Evolutionary conservation across 1,140 invertebrate genomes (phyloP).

Genomic region (Drusus annulatus): DNA sequence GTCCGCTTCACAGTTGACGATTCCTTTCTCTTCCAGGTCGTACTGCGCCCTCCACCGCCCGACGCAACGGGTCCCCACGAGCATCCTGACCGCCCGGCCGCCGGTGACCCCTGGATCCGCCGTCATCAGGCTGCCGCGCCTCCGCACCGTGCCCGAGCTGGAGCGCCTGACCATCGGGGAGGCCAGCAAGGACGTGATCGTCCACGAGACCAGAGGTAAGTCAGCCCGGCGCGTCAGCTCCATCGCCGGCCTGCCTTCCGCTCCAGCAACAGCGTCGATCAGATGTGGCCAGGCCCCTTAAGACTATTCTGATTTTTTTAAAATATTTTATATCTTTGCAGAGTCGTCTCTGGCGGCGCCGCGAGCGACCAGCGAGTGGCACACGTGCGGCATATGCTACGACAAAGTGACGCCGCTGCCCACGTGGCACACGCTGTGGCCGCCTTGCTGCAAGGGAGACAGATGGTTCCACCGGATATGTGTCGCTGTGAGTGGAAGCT

Average conservation of each 20-base stretch:
- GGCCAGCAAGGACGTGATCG: neutral
- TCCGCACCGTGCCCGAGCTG: neutral
- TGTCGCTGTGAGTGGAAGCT: conserved; percentile 60
- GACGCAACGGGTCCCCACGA: conserved; percentile 33
- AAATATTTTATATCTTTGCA: too few species aligned
- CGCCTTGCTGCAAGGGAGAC: conserved; percentile 63
- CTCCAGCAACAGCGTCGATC: too few species aligned
- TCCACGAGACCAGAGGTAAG: too few species aligned
- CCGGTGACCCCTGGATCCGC: neutral
- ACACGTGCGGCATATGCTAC: conserved; percentile 65
- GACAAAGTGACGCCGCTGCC: conserved; percentile 62
- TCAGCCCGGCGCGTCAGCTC: too few species aligned
- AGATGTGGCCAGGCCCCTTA: too few species aligned
- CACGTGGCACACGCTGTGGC: conserved; percentile 63
- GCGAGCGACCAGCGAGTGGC: conserved; percentile 33
- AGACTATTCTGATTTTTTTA: too few species aligned
- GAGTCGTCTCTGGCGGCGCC: too few species aligned
- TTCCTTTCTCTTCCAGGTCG: conserved; percentile 40
- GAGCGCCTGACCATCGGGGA: neutral
- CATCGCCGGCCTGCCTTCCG: too few species aligned
- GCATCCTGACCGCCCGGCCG: neutral
- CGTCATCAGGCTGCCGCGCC: neutral
- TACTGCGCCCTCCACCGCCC: conserved; percentile 50
- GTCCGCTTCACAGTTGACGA: too few species aligned
- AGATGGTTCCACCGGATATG: conserved; percentile 66